A percentile compares a stretch with the other conserved stretches of the same genome.
Conservation (phyloP, 2,888 invertebrate species). For the Apamea crenata region DNA sequence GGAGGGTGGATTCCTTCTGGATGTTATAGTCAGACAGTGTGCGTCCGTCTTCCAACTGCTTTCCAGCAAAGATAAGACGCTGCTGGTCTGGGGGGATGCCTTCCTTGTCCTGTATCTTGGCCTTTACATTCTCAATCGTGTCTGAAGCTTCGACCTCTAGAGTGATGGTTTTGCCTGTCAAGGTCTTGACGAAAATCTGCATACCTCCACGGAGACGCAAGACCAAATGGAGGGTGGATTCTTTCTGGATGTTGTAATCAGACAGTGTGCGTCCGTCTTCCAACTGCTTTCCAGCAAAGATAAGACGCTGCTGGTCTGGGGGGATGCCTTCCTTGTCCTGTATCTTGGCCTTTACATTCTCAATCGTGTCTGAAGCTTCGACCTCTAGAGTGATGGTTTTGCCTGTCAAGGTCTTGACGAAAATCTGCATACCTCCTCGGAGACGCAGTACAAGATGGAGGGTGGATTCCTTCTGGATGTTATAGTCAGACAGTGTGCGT, state of each 20-base stretch:
- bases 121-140: slow-evolving; percentile 82
- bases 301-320: slow-evolving; percentile 81
- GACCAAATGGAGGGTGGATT: slow-evolving; percentile 82
- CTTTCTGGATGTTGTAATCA: slow-evolving; percentile 85
- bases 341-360: slow-evolving; percentile 83
- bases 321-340: slow-evolving; percentile 83
- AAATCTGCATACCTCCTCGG: slow-evolving; percentile 84
- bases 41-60: slow-evolving; percentile 81
- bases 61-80: slow-evolving; percentile 80
- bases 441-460: slow-evolving; percentile 79
- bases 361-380: slow-evolving; percentile 80
- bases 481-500: slow-evolving; percentile 80
- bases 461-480: slow-evolving; percentile 81
- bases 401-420: slow-evolving; percentile 81
- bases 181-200: slow-evolving; percentile 82
- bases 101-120: slow-evolving; percentile 83
- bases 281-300: slow-evolving; percentile 82
- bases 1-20: slow-evolving; percentile 81
- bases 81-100: slow-evolving; percentile 83
- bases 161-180: slow-evolving; percentile 81
- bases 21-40: slow-evolving; percentile 82
- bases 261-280: slow-evolving; percentile 84
- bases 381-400: slow-evolving; percentile 82
- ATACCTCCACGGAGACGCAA: slow-evolving; percentile 82
- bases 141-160: slow-evolving; percentile 80